These are phyloP conservation scores for Drosophila buzzatii DNA, from an alignment of 2,888 invertebrate species.

Conservation along the genomic window DNA sequence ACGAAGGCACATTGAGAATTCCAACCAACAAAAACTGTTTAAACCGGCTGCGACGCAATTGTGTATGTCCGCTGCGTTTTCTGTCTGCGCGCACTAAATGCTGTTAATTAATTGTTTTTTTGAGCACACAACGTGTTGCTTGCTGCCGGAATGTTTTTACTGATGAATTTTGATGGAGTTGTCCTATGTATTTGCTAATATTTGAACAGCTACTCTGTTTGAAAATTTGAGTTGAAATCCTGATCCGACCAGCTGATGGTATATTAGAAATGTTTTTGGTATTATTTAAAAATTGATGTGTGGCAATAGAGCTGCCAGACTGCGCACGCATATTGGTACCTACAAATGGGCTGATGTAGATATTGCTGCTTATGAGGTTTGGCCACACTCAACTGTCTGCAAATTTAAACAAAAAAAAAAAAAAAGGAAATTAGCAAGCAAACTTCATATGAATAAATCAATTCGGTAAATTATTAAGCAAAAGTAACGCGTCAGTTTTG, in stretches of 20 bases:
- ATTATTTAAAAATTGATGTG: not conserved
- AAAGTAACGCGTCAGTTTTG: slow-evolving; percentile 48
- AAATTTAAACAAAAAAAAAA: slow-evolving; percentile 67
- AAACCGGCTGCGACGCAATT: slow-evolving; percentile 54
- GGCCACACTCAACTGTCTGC: slow-evolving; percentile 63
- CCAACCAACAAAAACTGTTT: slow-evolving; percentile 48
- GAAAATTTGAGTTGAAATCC: slow-evolving; percentile 9
- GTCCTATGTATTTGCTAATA: slow-evolving; percentile 36
- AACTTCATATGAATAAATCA: slow-evolving; percentile 30
- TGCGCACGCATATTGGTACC: not conserved
- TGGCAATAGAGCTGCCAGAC: slow-evolving; percentile 30
- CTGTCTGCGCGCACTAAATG: slow-evolving; percentile 40
- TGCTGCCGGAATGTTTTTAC: slow-evolving; percentile 72
- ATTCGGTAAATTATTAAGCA: slow-evolving; percentile 24
- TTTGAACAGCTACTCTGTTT: slow-evolving; percentile 58
- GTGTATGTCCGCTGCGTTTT: slow-evolving; percentile 46
- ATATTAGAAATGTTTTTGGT: slow-evolving; percentile 17
- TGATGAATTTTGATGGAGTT: slow-evolving; percentile 61
- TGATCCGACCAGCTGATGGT: slow-evolving; percentile 23
- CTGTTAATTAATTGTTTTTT: slow-evolving; percentile 43
- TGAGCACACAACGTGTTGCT: slow-evolving; percentile 63
- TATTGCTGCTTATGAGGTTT: slow-evolving; percentile 13
- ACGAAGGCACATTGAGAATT: slow-evolving; percentile 23
- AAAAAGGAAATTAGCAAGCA: slow-evolving; percentile 54
- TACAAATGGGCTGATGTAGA: not conserved